These are phyloP conservation scores for Coregonus sp. DNA, from an alignment of 2,797 vertebrate genomes.

Conservation along the genomic window DNA sequence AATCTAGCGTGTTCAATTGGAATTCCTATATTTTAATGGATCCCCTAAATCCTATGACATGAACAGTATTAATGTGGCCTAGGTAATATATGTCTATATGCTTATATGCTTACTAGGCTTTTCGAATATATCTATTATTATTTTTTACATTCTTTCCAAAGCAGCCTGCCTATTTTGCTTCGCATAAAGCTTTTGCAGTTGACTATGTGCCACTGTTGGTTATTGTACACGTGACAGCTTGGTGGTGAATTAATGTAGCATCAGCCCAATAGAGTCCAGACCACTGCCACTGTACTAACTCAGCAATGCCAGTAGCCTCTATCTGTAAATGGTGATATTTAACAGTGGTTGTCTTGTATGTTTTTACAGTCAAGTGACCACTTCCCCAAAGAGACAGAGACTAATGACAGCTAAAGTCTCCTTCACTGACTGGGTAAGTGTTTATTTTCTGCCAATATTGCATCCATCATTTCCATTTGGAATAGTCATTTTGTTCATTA, in stretches of 20 bases:
- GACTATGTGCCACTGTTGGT: neutral
- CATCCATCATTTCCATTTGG: neutral
- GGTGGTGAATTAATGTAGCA: neutral
- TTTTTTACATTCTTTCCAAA: too few species aligned
- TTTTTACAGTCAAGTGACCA: conserved; percentile 77
- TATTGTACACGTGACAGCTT: neutral
- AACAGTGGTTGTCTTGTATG: conserved; percentile 15
- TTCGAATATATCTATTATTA: too few species aligned
- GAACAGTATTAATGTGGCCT: too few species aligned
- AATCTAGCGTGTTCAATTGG: too few species aligned
- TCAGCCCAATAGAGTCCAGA: neutral
- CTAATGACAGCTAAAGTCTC: conserved; percentile 81
- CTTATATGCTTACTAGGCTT: too few species aligned
- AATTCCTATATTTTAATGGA: too few species aligned
- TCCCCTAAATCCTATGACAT: too few species aligned
- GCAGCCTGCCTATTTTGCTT: neutral
- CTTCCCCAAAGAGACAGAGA: conserved; percentile 77
- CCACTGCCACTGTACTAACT: neutral
- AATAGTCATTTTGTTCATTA: neutral
- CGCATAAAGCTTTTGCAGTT: neutral
- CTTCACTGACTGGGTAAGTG: conserved; percentile 76
- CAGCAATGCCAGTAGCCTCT: neutral
- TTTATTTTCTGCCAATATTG: too few species aligned
- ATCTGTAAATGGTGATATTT: neutral
- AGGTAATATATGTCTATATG: too few species aligned